Conservation (phyloP, 2,888 invertebrate species). For the Hypomecis atomaria region DNA sequence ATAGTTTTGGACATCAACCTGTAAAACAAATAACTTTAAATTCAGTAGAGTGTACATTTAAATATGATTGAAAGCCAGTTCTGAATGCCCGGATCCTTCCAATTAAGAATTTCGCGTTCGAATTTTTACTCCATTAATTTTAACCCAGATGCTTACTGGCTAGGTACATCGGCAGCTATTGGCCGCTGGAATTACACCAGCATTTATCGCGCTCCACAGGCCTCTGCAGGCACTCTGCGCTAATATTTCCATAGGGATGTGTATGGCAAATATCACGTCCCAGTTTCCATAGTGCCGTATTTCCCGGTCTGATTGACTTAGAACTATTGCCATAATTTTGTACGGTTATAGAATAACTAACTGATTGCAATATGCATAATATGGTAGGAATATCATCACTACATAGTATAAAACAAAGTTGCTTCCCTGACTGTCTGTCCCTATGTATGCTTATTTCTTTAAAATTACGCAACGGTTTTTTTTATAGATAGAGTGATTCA, state of each 20-base stretch:
- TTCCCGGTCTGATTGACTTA: conserved; percentile 18
- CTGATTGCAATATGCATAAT: too few relatives aligned
- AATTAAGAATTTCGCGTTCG: background rate
- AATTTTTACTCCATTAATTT: conserved; percentile 11
- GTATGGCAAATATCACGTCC: conserved; percentile 39
- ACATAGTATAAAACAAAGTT: too few relatives aligned
- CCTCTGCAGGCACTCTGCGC: conserved; percentile 18
- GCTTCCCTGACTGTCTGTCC: too few relatives aligned
- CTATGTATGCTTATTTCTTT: too few relatives aligned
- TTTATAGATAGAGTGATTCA: too few relatives aligned
- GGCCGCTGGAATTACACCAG: conserved; percentile 32
- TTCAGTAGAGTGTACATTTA: too few relatives aligned
- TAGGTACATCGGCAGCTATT: conserved; percentile 3
- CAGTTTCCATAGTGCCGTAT: conserved; percentile 29
- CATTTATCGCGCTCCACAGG: conserved; percentile 38
- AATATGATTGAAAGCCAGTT: too few relatives aligned
- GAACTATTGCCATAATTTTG: background rate
- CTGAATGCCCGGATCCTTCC: background rate
- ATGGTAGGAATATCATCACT: too few relatives aligned
- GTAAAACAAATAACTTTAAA: too few relatives aligned
- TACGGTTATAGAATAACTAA: background rate
- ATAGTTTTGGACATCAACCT: too few relatives aligned
- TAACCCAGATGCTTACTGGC: background rate
- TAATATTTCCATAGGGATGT: conserved; percentile 33
- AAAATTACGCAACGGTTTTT: too few relatives aligned